Base-by-base conservation (phyloP, 1,140 invertebrate species). In the Camponotus vicinus region DNA sequence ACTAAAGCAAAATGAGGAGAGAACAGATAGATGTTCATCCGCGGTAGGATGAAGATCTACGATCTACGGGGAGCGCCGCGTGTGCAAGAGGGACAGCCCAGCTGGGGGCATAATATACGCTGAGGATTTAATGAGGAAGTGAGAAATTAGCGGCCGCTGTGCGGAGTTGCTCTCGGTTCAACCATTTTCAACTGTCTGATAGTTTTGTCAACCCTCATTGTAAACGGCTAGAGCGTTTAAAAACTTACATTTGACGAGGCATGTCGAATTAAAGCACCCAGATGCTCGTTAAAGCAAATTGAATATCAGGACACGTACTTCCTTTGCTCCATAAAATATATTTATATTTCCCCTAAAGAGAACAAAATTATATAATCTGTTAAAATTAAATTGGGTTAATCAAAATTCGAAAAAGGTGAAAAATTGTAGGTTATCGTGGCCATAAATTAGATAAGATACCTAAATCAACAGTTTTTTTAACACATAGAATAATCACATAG, bases 121-220 rank as follows among this genome's bases (percentile, higher is more conserved):
- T 87, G 93, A 94, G 93, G 91, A 93, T 95, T 95, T 95, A 95
- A 95, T 95, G 94, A 95, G 94, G 93, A 95, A 94, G 93, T 93
- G 93, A 94, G 94, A 93, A 95, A 94, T 95, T 94, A 95, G 92
- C 92, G 88, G 89, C 82, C 89, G 84, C 88, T 91, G 82, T 85
- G 90, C 70, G 85, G 90, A 92, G 89, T 66, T 82, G 63, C 57
- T 85, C 37, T 85, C 37, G 61, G 64, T 85, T 84, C 79, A 85
- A 77, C 86, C 73, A 73, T 91, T 94, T 93, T 92, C 91, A 88
- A 93, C 88, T 83, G 86, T 90, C 89, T 75, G 89, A 87, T 88
- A 87, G 87, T 86, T 92, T 92, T 89, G 87, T 91, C 92, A 88
- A 90, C 89, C 91, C 87, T 86, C 82, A 84, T 90, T 88, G 64